These are phyloP conservation scores for Penelope pileata DNA, from an alignment of 2,113 vertebrate species.

Conservation along the genomic window DNA sequence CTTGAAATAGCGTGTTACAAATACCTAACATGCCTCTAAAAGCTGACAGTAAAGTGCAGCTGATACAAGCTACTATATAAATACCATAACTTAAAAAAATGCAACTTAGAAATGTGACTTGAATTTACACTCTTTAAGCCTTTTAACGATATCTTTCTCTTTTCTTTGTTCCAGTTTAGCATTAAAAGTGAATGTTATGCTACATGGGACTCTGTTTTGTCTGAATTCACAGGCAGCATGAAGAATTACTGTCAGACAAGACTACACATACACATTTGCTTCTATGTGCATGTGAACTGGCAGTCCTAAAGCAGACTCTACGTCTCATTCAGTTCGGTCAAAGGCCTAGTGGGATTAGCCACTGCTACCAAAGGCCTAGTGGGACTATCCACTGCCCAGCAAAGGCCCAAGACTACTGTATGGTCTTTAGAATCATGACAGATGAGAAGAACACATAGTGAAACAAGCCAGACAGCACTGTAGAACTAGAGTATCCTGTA, in stretches of 20 bases:
- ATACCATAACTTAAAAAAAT: not conserved
- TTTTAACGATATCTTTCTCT: not conserved
- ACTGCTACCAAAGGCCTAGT: not conserved
- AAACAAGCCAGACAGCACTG: not conserved
- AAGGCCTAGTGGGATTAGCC: not conserved
- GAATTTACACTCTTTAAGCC: conserved; percentile 33
- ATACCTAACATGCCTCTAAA: conserved; percentile 73
- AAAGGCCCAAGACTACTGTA: not conserved
- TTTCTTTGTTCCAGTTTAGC: not conserved
- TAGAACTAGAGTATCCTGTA: not conserved
- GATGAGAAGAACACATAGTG: not conserved
- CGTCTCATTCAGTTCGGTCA: not conserved
- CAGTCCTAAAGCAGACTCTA: not conserved
- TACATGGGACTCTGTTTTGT: not conserved
- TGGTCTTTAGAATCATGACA: not conserved
- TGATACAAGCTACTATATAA: conserved; percentile 54
- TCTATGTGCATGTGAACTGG: fast-evolving
- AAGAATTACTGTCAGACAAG: not conserved
- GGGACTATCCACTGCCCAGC: not conserved
- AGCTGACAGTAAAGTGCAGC: conserved; percentile 60
- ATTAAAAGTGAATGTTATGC: not conserved
- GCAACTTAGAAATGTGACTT: conserved; percentile 37
- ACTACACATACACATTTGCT: fast-evolving
- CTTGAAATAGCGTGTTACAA: conserved; percentile 67
- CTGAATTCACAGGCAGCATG: not conserved